Percentiles rank a stretch among this genome's conserved stretches.
Conservation (phyloP, 2,797 vertebrate species). For the Kryptolebias ocellatus region DNA sequence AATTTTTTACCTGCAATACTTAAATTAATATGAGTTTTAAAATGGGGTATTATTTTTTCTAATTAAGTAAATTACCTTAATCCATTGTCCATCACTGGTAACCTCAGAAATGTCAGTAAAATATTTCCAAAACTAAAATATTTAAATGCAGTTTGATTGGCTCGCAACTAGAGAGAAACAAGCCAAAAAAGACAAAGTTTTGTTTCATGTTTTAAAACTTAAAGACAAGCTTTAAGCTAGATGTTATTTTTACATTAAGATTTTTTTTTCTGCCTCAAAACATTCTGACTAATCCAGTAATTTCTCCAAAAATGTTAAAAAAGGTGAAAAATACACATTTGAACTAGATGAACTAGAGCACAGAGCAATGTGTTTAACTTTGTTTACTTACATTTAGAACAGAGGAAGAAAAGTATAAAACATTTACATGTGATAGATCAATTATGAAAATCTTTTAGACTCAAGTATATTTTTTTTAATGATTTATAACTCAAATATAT, state of each 20-base stretch:
- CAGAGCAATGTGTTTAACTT: not conserved
- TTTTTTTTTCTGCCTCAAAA: too few species aligned
- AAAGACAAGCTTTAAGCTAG: too few species aligned
- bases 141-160: too few species aligned
- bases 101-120: not conserved
- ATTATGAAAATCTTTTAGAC: not conserved
- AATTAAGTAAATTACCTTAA: not conserved
- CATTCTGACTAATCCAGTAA: too few species aligned
- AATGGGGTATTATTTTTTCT: not conserved
- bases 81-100: not conserved
- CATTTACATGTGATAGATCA: not conserved
- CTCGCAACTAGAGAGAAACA: conserved; percentile 18
- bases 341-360: not conserved
- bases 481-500: not conserved
- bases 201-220: too few species aligned
- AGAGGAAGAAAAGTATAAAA: not conserved
- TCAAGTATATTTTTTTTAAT: not conserved
- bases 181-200: too few species aligned
- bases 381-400: not conserved
- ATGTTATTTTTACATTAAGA: too few species aligned
- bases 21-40: too few species aligned
- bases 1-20: too few species aligned
- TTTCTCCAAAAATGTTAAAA: too few species aligned
- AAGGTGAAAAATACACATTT: too few species aligned
- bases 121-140: too few species aligned